Base-by-base conservation (phyloP, 1,140 invertebrate genomes). In the Hycleus cichorii region DNA sequence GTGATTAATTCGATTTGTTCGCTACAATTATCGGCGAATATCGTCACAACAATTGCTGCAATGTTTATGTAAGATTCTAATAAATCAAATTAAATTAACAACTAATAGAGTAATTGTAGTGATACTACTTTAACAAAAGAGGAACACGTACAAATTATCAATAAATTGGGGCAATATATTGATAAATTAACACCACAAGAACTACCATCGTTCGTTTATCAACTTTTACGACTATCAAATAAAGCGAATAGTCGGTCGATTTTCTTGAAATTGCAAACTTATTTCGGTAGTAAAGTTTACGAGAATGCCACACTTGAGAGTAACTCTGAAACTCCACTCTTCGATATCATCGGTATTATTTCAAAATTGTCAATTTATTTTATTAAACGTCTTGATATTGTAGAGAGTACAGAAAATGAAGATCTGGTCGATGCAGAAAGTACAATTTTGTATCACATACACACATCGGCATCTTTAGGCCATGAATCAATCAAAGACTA, bases 371-470 rank as follows among this genome's bases (percentile, higher is more conserved):
- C 18, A 18, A 18, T 18, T 18, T 18, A 18, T 18, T 18, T 18
- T 18, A 18, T 18, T 18, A 18, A 18, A 18, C 18, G 1, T 18
- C 18, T 18, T 18, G 18, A 18, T 18, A 18, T 18, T 18, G 18
- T 78, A 76, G 75, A 75, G 64, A 58, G 55, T 5, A 70, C 67
- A 44, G 68, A 67, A 12, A 71, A 74, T 55, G 72, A 75, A 38
- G 64, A 71, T 42, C 43, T 44, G 27, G 39, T 68, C 61, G 69
- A 78, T 50, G 64, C 72, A 27, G 80, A 83, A 70, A 77, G 76
- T 50, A 80, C 76, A n/a, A 76, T 83, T 18, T 65, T 83, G 0
- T 83, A 77, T 61, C 76, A 83, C 47, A 78, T 83, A 32, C 75
- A 79, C 60, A 75, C 78, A 57, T 73, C 74, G 9, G 74, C 77